A percentile compares a stretch with the other conserved stretches of the same genome.
Conservation (phyloP, 2,888 invertebrate species). For the Rhabditoides inermis region DNA sequence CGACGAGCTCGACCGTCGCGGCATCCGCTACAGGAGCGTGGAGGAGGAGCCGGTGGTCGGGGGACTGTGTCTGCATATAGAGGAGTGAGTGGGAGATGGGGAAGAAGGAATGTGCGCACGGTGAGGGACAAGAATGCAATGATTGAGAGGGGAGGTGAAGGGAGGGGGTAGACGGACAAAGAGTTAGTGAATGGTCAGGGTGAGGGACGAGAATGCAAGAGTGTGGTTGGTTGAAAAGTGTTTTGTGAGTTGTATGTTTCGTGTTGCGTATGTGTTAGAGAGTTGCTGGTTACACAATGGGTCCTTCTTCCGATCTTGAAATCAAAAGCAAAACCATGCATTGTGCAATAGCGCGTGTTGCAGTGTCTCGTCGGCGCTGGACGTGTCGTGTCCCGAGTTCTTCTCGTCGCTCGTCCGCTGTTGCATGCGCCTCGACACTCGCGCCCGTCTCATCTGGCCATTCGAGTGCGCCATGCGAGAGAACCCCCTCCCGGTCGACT, state of each 20-base stretch:
- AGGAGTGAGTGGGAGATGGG: slow-evolving; percentile 16
- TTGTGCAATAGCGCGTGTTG: no score
- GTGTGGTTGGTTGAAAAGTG: no score
- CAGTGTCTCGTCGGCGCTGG: slow-evolving; percentile 6
- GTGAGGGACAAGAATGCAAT: no score
- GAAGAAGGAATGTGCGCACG: no score
- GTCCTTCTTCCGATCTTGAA: neutral
- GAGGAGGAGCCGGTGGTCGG: slow-evolving; percentile 34
- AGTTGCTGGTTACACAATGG: neutral
- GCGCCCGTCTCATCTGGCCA: slow-evolving; percentile 22
- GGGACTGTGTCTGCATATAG: slow-evolving; percentile 30
- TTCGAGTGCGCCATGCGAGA: slow-evolving; percentile 41
- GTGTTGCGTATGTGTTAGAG: neutral
- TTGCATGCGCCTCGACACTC: slow-evolving; percentile 32
- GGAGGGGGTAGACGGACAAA: no score
- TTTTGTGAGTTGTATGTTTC: neutral
- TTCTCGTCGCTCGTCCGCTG: slow-evolving; percentile 22
- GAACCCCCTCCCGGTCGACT: slow-evolving; percentile 25
- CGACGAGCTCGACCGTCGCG: slow-evolving; percentile 32
- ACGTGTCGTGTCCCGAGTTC: slow-evolving; percentile 16
- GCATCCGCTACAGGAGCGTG: slow-evolving; percentile 18
- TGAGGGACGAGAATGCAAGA: no score
- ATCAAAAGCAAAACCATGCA: no score
- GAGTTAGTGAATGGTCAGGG: no score
- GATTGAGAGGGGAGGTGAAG: no score